Conservation (phyloP, 2,797 vertebrate genomes). For the Xenops minutus region DNA sequence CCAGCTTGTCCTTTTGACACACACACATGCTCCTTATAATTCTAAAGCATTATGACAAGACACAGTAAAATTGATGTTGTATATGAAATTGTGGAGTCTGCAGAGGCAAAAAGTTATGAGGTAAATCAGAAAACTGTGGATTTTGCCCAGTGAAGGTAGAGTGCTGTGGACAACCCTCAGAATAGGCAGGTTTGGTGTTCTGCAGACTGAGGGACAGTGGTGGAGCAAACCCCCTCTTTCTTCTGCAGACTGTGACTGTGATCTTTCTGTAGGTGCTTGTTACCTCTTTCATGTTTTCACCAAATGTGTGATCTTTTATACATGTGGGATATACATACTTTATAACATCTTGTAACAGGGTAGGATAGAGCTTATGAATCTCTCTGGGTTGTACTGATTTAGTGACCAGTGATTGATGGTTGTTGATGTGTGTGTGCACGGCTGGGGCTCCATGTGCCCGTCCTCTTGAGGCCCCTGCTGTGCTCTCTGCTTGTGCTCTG, state of each 20-base stretch:
- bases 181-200: background rate
- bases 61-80: background rate
- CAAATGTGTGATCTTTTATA: background rate
- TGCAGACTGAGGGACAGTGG: accelerated
- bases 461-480: background rate
- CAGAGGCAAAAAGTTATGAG: background rate
- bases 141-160: background rate
- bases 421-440: accelerated
- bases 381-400: no score
- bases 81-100: background rate
- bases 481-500: background rate
- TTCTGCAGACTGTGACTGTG: background rate
- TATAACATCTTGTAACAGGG: accelerated
- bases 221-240: background rate
- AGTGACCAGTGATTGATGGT: accelerated
- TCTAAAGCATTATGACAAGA: background rate
- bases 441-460: accelerated
- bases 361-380: background rate
- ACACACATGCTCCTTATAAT: background rate
- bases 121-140: background rate
- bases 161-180: background rate
- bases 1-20: background rate
- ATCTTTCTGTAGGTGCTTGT: background rate
- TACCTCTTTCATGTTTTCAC: background rate
- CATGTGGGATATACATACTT: background rate